A percentile compares a stretch with the other conserved stretches of the same genome.
Evolutionary conservation across 1,140 invertebrate species (phyloP).

Genomic region (Drosophila nigrodunni): DNA sequence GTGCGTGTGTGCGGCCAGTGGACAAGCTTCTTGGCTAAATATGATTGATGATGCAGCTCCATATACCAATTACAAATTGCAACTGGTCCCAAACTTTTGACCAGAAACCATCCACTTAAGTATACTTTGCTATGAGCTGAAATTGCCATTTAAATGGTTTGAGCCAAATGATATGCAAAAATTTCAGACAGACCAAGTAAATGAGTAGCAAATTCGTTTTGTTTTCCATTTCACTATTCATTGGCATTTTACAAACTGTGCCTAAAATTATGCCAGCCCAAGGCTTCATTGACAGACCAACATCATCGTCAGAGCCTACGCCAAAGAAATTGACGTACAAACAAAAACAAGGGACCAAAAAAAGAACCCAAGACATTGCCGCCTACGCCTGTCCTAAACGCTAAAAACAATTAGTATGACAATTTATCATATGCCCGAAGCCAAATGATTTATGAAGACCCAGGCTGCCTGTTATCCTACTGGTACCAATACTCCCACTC

Average conservation of each 20-base stretch:
- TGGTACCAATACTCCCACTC: slow-evolving; percentile 21
- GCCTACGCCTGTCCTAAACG: slow-evolving; percentile 62
- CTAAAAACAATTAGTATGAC: slow-evolving; percentile 84
- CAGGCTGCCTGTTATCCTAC: slow-evolving; percentile 23
- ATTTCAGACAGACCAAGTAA: slow-evolving; percentile 59
- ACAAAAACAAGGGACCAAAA: slow-evolving; percentile 1
- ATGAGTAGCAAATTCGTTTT: slow-evolving; percentile 54
- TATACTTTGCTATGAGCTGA: slow-evolving; percentile 23
- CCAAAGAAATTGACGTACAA: slow-evolving; percentile 17
- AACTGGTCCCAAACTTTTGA: not conserved
- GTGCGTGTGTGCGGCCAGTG: not conserved
- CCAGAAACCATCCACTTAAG: slow-evolving; percentile 4
- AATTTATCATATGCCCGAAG: slow-evolving; percentile 80
- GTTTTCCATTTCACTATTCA: slow-evolving; percentile 41
- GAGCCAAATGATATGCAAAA: slow-evolving; percentile 64
- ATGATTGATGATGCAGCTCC: slow-evolving; percentile 63
- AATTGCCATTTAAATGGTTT: slow-evolving; percentile 9
- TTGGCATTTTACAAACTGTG: slow-evolving; percentile 43
- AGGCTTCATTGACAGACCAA: slow-evolving; percentile 36
- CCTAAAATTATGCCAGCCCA: slow-evolving; percentile 25
- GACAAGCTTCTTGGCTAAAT: slow-evolving; percentile 41
- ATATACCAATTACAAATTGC: slow-evolving; percentile 23
- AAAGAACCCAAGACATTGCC: slow-evolving; percentile 8
- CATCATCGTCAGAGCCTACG: slow-evolving; percentile 25
- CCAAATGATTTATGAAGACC: slow-evolving; percentile 77